These are phyloP conservation scores for Corticium candelabrum DNA, from an alignment of 37 sponge, comb jelly and placozoan genomes.

Conservation along the genomic window DNA sequence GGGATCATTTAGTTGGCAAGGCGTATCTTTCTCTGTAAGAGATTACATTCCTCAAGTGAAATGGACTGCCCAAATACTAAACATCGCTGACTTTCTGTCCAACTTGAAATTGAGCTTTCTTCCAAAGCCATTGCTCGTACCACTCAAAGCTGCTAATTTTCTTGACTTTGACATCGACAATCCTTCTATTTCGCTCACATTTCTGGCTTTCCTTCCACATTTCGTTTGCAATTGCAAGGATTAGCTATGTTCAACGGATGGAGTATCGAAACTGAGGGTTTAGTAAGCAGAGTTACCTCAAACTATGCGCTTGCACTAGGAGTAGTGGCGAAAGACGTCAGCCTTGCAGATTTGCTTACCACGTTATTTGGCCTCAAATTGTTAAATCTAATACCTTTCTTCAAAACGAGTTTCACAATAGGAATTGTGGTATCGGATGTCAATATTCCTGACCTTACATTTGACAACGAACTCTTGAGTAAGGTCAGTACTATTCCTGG, in stretches of 20 bases:
- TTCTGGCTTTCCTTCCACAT: too few species aligned
- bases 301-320: neutral
- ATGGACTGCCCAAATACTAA: too few species aligned
- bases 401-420: neutral
- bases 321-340: neutral
- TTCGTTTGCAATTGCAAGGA: neutral
- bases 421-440: neutral
- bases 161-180: neutral
- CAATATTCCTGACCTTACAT: neutral
- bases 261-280: neutral
- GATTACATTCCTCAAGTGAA: too few species aligned
- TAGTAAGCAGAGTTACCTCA: neutral
- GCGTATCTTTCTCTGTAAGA: too few species aligned
- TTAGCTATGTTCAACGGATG: neutral
- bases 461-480: neutral
- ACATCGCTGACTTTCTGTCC: constrained; percentile 2
- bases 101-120: too few species aligned
- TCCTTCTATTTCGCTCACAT: too few species aligned
- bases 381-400: neutral
- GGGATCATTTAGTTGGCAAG: too few species aligned
- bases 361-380: neutral
- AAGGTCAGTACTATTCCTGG: neutral
- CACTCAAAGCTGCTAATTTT: neutral
- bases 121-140: neutral
- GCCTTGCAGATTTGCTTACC: neutral